phyloP scores from a whole-genome alignment of 2,888 invertebrate genomes.

The Caenorhabditis imperialis region DNA sequence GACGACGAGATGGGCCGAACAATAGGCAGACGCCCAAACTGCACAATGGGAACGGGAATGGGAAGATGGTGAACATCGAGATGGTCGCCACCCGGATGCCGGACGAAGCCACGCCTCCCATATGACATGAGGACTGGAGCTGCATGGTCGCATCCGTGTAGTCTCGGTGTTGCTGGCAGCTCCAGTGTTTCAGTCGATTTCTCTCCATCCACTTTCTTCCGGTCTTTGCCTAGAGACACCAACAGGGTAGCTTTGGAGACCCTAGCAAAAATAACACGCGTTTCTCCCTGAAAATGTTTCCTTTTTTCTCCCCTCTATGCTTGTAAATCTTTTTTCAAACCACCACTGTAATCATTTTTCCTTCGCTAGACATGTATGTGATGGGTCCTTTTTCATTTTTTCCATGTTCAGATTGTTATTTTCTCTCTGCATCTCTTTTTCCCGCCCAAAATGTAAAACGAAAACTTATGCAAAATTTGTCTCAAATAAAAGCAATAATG shows the following conservation, averaged over 20 bases:
- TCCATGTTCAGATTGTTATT: slow-evolving; percentile 10
- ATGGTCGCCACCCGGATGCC: slow-evolving; percentile 22
- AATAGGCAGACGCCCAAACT: slow-evolving; percentile 24
- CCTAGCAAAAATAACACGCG: no score
- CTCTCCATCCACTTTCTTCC: not conserved
- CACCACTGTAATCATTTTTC: not conserved
- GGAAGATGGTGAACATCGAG: slow-evolving; percentile 43
- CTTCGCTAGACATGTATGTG: slow-evolving; percentile 38
- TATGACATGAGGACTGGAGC: slow-evolving; percentile 59
- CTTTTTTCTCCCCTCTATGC: not conserved
- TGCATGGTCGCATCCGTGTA: slow-evolving; percentile 53
- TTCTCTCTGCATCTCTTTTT: slow-evolving; percentile 2
- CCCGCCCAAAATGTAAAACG: no score
- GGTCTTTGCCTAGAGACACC: no score
- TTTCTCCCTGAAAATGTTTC: no score
- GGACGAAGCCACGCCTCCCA: slow-evolving; percentile 31
- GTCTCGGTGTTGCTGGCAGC: slow-evolving; percentile 44
- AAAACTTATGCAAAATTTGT: slow-evolving; percentile 23
- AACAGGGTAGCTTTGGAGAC: no score
- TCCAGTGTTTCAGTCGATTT: slow-evolving; percentile 24
- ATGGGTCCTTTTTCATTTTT: slow-evolving; percentile 31
- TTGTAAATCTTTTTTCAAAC: slow-evolving; percentile 6
- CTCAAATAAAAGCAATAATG: slow-evolving; percentile 47
- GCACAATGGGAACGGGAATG: slow-evolving; percentile 35
- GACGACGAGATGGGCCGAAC: slow-evolving; percentile 15